Conservation (phyloP, 1,140 invertebrate species). For the Trinorchestia longiramus region DNA sequence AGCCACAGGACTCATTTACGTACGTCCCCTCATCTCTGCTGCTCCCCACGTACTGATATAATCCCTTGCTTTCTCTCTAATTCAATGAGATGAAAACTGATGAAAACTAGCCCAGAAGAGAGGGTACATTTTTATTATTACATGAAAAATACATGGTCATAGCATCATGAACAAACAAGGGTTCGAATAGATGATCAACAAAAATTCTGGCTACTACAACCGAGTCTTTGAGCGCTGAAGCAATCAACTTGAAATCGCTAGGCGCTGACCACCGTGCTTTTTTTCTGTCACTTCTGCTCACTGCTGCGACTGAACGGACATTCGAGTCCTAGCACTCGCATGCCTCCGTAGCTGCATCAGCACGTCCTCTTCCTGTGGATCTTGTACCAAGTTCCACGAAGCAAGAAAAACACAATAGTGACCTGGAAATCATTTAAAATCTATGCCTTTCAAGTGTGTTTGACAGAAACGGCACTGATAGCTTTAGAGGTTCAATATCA, state of each 20-base stretch:
- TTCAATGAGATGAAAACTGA: background rate
- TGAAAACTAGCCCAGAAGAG: background rate
- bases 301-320: background rate
- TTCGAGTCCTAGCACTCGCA: background rate
- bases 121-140: background rate
- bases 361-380: background rate
- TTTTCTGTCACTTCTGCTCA: background rate
- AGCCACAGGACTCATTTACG: background rate
- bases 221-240: background rate
- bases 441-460: background rate
- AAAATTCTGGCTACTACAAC: background rate
- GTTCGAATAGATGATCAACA: background rate
- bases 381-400: background rate
- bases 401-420: background rate
- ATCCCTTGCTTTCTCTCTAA: background rate
- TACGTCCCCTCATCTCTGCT: too few relatives aligned
- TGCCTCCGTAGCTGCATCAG: background rate
- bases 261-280: background rate
- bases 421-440: background rate
- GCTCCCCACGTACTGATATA: too few relatives aligned
- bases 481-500: background rate
- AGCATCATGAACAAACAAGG: background rate
- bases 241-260: background rate
- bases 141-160: too few relatives aligned
- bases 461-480: background rate